Evolutionary conservation across 2,797 vertebrate species (phyloP).

Genomic region (Cyprinella venusta): DNA sequence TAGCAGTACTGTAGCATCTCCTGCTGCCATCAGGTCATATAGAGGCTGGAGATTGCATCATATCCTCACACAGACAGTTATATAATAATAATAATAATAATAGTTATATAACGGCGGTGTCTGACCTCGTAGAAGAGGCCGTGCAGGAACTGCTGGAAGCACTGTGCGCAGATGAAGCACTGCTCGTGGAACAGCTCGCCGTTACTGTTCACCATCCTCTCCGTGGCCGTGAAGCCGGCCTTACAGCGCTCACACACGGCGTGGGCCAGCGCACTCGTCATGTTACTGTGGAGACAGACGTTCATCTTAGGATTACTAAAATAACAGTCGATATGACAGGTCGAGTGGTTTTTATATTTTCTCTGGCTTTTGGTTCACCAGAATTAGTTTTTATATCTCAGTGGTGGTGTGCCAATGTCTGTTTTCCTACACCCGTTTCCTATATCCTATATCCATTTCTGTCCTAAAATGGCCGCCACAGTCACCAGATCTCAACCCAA

Average conservation of each 20-base stretch:
- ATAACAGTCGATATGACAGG: neutral
- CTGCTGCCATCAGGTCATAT: neutral
- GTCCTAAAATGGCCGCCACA: too few relatives aligned
- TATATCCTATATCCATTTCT: too few relatives aligned
- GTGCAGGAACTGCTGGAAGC: conserved; percentile 96
- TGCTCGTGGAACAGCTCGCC: conserved; percentile 96
- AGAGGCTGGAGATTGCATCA: neutral
- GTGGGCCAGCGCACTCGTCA: conserved; percentile 94
- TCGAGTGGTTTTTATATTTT: too few relatives aligned
- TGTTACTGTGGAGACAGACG: conserved; percentile 82
- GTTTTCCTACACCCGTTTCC: too few relatives aligned
- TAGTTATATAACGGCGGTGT: neutral
- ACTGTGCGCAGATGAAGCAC: conserved; percentile 98
- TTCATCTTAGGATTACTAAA: neutral
- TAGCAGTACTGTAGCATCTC: neutral
- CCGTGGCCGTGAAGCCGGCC: conserved; percentile 88
- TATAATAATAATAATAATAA: too few relatives aligned
- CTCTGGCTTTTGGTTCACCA: too few relatives aligned
- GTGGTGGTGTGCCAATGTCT: too few relatives aligned
- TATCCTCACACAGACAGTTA: neutral
- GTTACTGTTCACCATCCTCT: conserved; percentile 98
- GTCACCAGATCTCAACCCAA: too few relatives aligned
- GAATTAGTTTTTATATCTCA: too few relatives aligned
- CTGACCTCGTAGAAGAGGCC: conserved; percentile 98
- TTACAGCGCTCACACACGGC: conserved; percentile 95